A percentile compares a stretch with the other conserved stretches of the same genome.
phyloP scores from a whole-genome alignment of 2,113 vertebrate genomes.

The Hippocampus zosterae region DNA sequence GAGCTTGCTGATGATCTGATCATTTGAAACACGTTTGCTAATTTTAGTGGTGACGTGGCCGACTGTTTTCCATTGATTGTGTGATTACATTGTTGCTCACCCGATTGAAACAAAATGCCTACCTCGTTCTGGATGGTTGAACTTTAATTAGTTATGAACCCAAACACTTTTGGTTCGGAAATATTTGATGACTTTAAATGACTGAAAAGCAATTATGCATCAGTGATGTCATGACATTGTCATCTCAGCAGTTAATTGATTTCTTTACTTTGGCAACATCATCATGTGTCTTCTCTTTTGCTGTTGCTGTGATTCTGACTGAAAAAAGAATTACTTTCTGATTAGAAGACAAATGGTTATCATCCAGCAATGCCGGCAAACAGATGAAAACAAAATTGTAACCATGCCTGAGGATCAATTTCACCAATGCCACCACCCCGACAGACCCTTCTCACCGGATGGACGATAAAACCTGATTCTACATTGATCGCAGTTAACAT shows the following conservation, averaged over 20 bases:
- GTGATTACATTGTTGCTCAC: background rate
- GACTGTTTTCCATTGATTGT: background rate
- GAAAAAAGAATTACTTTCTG: background rate
- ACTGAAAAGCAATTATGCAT: background rate
- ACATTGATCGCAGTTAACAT: background rate
- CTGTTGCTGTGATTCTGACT: too few species aligned
- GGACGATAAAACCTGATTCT: slow-evolving; percentile 40
- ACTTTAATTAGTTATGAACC: background rate
- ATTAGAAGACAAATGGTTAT: slow-evolving; percentile 27
- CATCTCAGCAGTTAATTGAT: background rate
- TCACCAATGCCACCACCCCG: slow-evolving; percentile 19
- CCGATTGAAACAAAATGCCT: background rate
- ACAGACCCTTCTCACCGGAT: slow-evolving; percentile 30
- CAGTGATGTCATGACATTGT: background rate
- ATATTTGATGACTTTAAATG: background rate
- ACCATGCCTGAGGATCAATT: slow-evolving; percentile 33
- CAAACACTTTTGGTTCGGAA: background rate
- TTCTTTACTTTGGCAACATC: background rate
- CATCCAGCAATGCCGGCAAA: slow-evolving; percentile 36
- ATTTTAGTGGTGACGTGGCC: background rate
- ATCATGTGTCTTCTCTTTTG: too few species aligned
- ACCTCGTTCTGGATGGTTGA: background rate
- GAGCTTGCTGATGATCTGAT: too few species aligned
- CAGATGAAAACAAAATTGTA: slow-evolving; percentile 35
- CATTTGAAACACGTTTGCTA: too few species aligned